Evolutionary conservation across 2,888 invertebrate genomes (phyloP).

Genomic region (Halictus ligatus): DNA sequence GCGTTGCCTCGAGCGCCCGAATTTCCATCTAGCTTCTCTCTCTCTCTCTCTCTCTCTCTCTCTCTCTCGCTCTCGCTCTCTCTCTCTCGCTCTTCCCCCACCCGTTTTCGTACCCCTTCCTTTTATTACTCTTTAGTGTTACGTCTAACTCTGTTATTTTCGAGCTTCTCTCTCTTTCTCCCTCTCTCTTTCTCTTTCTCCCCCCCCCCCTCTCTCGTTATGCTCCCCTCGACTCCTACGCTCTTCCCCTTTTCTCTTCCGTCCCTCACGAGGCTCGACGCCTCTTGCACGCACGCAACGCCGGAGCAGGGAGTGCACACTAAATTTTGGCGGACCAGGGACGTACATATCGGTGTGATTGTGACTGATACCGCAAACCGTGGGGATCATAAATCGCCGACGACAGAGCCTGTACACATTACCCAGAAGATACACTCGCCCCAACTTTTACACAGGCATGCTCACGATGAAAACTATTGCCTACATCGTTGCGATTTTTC

Average conservation of each 20-base stretch:
- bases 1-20: conserved; percentile 59
- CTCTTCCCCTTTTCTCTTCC: conserved; percentile 30
- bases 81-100: conserved; percentile 28
- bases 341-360: conserved; percentile 36
- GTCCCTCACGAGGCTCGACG: conserved; percentile 39
- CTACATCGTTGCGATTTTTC: no score
- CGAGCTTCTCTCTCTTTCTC: not conserved
- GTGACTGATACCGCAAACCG: conserved; percentile 31
- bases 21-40: conserved; percentile 57
- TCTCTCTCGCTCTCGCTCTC: no score
- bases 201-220: conserved; percentile 4
- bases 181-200: not conserved
- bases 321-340: conserved; percentile 61
- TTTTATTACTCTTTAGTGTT: conserved; percentile 43
- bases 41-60: conserved; percentile 25
- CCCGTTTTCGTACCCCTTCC: conserved; percentile 51
- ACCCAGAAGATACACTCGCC: not conserved
- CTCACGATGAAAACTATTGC: not conserved
- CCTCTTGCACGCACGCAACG: conserved; percentile 66
- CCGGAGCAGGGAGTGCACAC: conserved; percentile 55
- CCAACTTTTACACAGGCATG: not conserved
- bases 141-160: conserved; percentile 22
- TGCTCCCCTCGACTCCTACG: conserved; percentile 54
- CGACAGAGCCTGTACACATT: not conserved
- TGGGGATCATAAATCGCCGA: conserved; percentile 12